Percentiles rank a stretch among this genome's conserved stretches.
phyloP scores from a whole-genome alignment of 2,113 vertebrate species.

The Camelus dromedarius region DNA sequence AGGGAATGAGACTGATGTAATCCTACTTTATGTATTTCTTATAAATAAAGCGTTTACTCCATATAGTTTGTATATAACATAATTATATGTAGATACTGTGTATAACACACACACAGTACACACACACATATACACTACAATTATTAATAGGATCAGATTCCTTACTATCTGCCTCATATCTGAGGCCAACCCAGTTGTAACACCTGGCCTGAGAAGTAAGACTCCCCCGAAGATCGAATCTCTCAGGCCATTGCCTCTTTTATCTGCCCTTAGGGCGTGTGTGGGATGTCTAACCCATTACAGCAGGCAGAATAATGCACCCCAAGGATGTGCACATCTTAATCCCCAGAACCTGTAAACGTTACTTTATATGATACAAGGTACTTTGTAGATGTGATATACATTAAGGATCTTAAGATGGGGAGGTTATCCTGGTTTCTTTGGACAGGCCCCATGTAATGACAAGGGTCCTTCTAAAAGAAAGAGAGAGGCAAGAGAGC shows the following conservation, averaged over 20 bases:
- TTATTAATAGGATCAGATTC: background rate
- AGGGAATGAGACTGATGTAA: background rate
- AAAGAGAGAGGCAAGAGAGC: background rate
- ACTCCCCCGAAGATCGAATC: background rate
- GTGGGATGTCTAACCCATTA: background rate
- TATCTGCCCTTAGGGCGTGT: background rate
- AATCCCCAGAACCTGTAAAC: background rate
- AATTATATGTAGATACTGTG: background rate
- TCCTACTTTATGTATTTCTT: background rate
- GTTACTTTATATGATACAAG: background rate
- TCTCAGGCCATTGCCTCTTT: background rate
- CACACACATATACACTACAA: background rate
- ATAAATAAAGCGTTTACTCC: background rate
- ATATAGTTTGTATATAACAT: background rate
- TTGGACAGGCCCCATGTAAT: background rate
- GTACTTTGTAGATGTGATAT: background rate
- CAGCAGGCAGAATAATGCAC: background rate
- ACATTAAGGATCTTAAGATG: background rate
- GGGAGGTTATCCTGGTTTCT: background rate
- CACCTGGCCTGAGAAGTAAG: background rate
- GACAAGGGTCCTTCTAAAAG: background rate
- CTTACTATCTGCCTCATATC: background rate
- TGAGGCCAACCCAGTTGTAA: background rate
- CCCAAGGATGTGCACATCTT: background rate
- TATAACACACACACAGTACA: rapidly evolving